Base-by-base conservation (phyloP, 2,113 vertebrate genomes). In the Camelus bactrianus region DNA sequence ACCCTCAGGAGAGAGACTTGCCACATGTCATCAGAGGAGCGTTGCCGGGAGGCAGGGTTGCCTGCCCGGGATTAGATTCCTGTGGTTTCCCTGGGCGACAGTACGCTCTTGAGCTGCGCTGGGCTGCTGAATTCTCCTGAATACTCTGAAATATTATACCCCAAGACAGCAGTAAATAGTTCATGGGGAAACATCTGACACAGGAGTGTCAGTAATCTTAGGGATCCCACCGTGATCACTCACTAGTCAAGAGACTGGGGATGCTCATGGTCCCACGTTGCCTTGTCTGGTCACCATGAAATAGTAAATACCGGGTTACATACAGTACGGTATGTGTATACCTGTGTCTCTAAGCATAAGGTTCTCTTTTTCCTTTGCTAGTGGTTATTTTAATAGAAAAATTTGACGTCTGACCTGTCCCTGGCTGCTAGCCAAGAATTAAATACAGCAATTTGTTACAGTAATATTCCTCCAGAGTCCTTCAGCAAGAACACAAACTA, bases 391-490 rank as follows among this genome's bases (percentile, higher is more conserved):
- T 94, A 94, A 96, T 76, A 92, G 95, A 84, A 97, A 96, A 96
- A 94, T 38, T 67, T 90, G 35, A 62, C 30, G 56, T 93, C 79
- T 89, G 93, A 86, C 83, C 79, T 96, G 85, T 13, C 86, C 42
- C 89, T 97, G 96, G 89, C 50, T 95, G 75, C 64, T 75, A 8
- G 93, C 94, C 96, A 97, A 95, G 89, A 96, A 96, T 97, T 97
- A 98, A 97, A 97, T 87, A 94, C 38, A 97, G 93, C 91, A 89
- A 88, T 97, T 96, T 97, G 96, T 97, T 96, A 94, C 38, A 91
- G 95, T 91, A 96, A 93, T 96, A 97, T 86, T 91, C 82, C 85
- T 95, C 95, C 70, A 69, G 93, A 94, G 93, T 86, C 79, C 91
- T 96, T 97, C 89, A 91, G 73, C 30, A 91, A 95, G 82, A 98